Evolutionary conservation across 2,888 invertebrate genomes (phyloP).

Genomic region (Elaeidobius kamerunicus): DNA sequence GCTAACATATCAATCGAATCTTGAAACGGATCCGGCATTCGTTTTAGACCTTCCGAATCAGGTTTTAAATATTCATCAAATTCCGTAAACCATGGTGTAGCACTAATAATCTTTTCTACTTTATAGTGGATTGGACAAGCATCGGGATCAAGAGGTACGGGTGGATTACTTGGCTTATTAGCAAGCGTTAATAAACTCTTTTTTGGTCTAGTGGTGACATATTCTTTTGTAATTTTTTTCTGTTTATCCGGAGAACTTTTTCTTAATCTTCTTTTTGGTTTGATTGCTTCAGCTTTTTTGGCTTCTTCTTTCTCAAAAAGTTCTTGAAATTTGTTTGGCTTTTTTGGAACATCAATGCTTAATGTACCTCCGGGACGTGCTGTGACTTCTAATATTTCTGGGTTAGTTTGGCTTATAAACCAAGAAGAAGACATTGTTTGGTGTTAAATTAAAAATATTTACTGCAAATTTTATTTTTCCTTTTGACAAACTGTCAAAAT

Average conservation of each 20-base stretch:
- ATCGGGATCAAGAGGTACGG: slow-evolving; percentile 18
- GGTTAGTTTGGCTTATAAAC: slow-evolving; percentile 27
- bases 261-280: not conserved
- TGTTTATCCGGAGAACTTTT: not conserved
- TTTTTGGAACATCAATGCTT: slow-evolving; percentile 22
- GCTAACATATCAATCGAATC: slow-evolving; percentile 32
- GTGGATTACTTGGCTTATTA: no score
- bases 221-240: no score
- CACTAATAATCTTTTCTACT: slow-evolving; percentile 20
- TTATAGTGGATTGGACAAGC: slow-evolving; percentile 17
- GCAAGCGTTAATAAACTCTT: slow-evolving; percentile 23
- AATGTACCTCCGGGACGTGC: slow-evolving; percentile 26
- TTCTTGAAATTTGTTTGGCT: slow-evolving; percentile 5
- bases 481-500: no score
- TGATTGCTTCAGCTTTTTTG: not conserved
- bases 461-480: no score
- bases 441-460: no score
- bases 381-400: slow-evolving; percentile 23
- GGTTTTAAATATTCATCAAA: slow-evolving; percentile 26
- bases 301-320: slow-evolving; percentile 6
- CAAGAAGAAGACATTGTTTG: no score
- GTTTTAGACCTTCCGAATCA: slow-evolving; percentile 8
- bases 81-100: slow-evolving; percentile 29
- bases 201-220: slow-evolving; percentile 2
- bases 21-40: slow-evolving; percentile 28